Conservation (phyloP, 1,140 invertebrate species). For the Micrasema longulum region DNA sequence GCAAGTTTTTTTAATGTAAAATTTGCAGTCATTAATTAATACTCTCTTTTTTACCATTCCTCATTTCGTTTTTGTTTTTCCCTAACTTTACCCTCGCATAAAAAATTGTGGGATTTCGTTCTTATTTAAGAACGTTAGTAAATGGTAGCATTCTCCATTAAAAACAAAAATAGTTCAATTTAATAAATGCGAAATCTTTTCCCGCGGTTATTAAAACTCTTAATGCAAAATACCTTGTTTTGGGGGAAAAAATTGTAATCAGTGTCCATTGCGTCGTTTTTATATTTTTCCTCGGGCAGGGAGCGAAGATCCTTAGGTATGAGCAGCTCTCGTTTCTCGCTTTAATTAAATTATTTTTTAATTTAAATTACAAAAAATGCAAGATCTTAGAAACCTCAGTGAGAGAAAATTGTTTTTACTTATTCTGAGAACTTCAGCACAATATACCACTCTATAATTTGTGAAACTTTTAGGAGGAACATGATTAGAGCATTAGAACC, state of each 20-base stretch:
- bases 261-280: constrained; percentile 2
- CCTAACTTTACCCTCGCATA: too few species aligned
- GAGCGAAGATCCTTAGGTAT: not conserved
- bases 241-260: constrained; percentile 9
- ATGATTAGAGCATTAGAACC: too few species aligned
- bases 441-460: too few species aligned
- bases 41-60: too few species aligned
- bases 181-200: not conserved
- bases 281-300: not conserved
- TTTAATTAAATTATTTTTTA: constrained; percentile 11
- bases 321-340: constrained; percentile 16
- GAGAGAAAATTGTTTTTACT: constrained; percentile 3
- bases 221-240: constrained; percentile 6
- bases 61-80: too few species aligned
- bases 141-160: too few species aligned
- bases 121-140: too few species aligned
- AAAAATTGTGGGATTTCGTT: too few species aligned
- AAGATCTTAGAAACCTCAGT: constrained; percentile 1
- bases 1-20: too few species aligned
- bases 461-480: too few species aligned
- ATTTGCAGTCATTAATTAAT: too few species aligned
- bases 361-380: constrained; percentile 22
- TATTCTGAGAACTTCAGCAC: not conserved
- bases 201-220: not conserved
- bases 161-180: too few species aligned